These are phyloP conservation scores for Calycopis cecrops DNA, from an alignment of 1,140 invertebrate genomes.

Conservation along the genomic window DNA sequence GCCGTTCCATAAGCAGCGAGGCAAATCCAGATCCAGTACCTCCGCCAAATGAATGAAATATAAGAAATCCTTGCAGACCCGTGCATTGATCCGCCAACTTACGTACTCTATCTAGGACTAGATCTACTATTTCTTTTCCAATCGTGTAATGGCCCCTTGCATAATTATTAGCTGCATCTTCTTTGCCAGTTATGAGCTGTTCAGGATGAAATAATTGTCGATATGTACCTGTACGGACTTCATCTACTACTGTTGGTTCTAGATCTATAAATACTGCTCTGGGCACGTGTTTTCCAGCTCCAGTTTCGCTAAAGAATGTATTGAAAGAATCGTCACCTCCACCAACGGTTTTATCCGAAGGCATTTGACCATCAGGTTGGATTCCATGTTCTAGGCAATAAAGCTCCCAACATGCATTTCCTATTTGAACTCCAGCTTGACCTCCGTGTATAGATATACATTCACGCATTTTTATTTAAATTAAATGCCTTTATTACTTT, in stretches of 20 bases:
- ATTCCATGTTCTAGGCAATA: slow-evolving; percentile 96
- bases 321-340: slow-evolving; percentile 90
- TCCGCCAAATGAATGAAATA: slow-evolving; percentile 93
- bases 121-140: slow-evolving; percentile 89
- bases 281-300: slow-evolving; percentile 90
- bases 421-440: slow-evolving; percentile 92
- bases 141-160: slow-evolving; percentile 91
- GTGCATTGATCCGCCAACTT: slow-evolving; percentile 92
- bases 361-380: slow-evolving; percentile 85
- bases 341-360: slow-evolving; percentile 78
- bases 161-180: slow-evolving; percentile 91
- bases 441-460: slow-evolving; percentile 85
- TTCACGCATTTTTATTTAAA: slow-evolving; percentile 66
- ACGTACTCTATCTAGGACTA: slow-evolving; percentile 85
- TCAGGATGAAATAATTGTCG: slow-evolving; percentile 89
- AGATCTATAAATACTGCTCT: slow-evolving; percentile 91
- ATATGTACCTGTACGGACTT: slow-evolving; percentile 88
- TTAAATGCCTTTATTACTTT: too few species aligned
- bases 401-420: slow-evolving; percentile 89
- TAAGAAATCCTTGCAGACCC: slow-evolving; percentile 90
- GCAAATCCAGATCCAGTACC: slow-evolving; percentile 93
- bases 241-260: slow-evolving; percentile 89
- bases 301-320: slow-evolving; percentile 94
- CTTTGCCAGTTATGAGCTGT: slow-evolving; percentile 88
- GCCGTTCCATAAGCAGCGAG: slow-evolving; percentile 90